Evolutionary conservation across 2,888 invertebrate species (phyloP), one percentile per base, ranked within the genome.

Genomic region (Lasioglossum vierecki): DNA sequence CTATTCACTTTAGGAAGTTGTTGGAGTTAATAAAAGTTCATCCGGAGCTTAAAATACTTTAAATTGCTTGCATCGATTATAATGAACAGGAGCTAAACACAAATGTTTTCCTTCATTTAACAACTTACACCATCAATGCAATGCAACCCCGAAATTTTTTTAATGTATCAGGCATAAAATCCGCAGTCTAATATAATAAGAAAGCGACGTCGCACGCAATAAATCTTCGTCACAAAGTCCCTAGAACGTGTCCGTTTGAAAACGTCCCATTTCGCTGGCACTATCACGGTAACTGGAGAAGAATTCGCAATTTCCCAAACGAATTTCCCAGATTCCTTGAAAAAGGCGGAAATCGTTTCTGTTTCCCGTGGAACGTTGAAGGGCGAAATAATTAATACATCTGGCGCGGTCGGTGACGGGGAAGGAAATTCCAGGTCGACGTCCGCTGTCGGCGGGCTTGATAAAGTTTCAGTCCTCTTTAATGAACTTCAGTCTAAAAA

Each of bases 401-500:
- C 71, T 75, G 39, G 6, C 41, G 22, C 18, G 68, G 30, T 35
- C 30, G 44, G 53, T 44, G 44, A 39, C 26, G 9, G n/a, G 44
- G 9, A 35, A 39, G 39, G 66, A 75, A 77, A 73, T 80, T 84
- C 77, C 66, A 15, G 63, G 46, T 18, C 13, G 11, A 6, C 49
- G 30, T 22, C 18, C 53, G 41, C 22, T 46, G 66, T 63, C 76
- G 30, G 22, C 78, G 78, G 72, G 76, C 79, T 75, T 75, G 79
- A 77, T 86, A 85, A 74, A 72, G 63, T 79, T 80, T 39, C 77
- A 77, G 13, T 30, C 75, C 39, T 70, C 71, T 77, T 83, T 88
- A 88, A 87, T 71, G 77, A 90, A 89, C 71, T 83, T 76, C 6
- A 57, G 72, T 63, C 83, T 82, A 84, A 86, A 87, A 88, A 78